Evolutionary conservation across 2,113 vertebrate species (phyloP), one percentile per base, ranked within the genome.

Genomic region (Sphyrna mokarran): DNA sequence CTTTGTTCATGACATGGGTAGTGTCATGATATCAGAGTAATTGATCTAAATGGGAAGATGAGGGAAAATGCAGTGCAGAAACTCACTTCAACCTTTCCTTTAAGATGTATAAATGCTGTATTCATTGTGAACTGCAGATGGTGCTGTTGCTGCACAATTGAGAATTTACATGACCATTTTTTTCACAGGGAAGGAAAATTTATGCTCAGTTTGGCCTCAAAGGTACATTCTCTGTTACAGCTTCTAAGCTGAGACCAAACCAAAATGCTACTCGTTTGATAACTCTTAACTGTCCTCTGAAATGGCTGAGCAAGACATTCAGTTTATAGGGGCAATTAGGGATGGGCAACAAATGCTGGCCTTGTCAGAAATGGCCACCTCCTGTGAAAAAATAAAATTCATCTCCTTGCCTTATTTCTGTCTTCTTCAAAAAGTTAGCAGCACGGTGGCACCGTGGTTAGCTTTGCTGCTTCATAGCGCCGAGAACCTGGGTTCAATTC

Each of bases 71-170:
- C 40, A 43, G 33, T 70, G 20, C 37, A 23, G 37, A 43, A 33
- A 11, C 20, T 58, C 43, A 4, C 43, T 26, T 26, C 9, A 68
- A 6, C 58, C 23, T 66, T 22, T 29, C n/a, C 37, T 70, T 48
- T 95, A 43, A 70, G 33, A 13, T 13, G 10, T 9, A 13, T 93
- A 23, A 0, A 0, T 72, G 93, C 23, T 54, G 61, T 6, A 48
- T 29, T 95, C 40, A 43, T 13, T 43, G 72, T 95, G 93, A 72
- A 72, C 93, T 29, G 37, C 23, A 95, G 93, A 72, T 68, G 93
- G 68, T 16, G 43, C 66, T 95, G 68, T 95, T 95, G 69, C 93
- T 95, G 23, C 68, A 95, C 68, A 72, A 95, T 95, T 29, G 29
- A 89, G 86, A 58, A 89, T 89, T 48, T 22, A 9, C 29, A 26